Base-by-base conservation (phyloP, 2,797 vertebrate genomes). In the Anguilla pacifica region DNA sequence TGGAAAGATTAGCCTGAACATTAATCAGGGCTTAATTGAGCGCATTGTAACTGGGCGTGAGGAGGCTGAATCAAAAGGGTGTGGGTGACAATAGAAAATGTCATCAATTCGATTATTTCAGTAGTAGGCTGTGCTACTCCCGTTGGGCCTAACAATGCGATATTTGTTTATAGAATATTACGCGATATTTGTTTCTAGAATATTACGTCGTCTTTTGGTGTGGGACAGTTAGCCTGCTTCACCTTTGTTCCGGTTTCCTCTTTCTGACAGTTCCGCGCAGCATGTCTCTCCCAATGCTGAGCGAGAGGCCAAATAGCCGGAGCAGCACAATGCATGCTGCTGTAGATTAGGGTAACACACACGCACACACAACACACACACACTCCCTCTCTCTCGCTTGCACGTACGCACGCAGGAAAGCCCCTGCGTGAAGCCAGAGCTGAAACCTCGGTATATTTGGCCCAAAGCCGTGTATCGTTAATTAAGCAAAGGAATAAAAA, bases 401-500 rank as follows among this genome's bases (percentile, higher is more conserved):
- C 25, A n/a, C 22, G n/a, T 25, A 7, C 22, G 64, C 64, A n/a
- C 64, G n/a, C 64, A 67, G 0, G n/a, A 72, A 72, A 72, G 67
- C 28, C 31, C n/a, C 28, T 31, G 9, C 88, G 93, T 88, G 89
- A 91, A 89, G 92, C 91, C 92, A 91, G 90, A 93, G 92, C 93
- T 92, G 91, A 93, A 93, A 89, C 53, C 91, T 90, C 91, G 89
- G 90, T 90, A 92, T 93, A 93, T 91, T 88, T 86, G 91, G 89
- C 92, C 94, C 92, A 91, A 87, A 94, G 93, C 92, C 91, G 91
- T 49, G 53, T 94, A 93, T 92, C 92, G 91, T 95, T 94, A 94
- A 96, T 95, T 95, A 96, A 94, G 92, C 91, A 94, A 94, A 94
- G 92, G 92, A 89, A 93, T 89, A 90, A 93, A 95, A 94, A 94